Percentiles rank a stretch among this genome's conserved stretches.
Conservation (phyloP, 2,888 invertebrate species). For the Sarcophaga carnaria region DNA sequence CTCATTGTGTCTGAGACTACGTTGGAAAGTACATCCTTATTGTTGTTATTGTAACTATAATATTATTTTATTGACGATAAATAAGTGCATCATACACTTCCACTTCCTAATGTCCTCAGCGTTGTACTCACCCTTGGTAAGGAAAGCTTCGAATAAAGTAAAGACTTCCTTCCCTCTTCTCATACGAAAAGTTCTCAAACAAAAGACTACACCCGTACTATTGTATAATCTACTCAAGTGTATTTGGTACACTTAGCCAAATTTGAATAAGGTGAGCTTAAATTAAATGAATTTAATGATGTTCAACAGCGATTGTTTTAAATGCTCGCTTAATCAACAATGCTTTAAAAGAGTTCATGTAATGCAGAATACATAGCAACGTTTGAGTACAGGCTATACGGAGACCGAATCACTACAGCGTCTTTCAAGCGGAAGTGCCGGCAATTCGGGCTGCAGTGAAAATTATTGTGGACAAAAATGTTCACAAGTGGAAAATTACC, state of each 20-base stretch:
- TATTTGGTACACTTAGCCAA: not conserved
- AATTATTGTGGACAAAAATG: no score
- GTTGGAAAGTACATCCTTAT: constrained; percentile 34
- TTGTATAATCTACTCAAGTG: constrained; percentile 50
- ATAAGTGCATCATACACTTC: constrained; percentile 46
- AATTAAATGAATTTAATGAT: no score
- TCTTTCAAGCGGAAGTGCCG: no score
- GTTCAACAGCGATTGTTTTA: no score
- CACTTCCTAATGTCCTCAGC: not conserved
- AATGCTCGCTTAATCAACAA: no score
- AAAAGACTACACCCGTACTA: constrained; percentile 64
- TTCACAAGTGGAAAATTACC: no score
- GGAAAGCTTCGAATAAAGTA: constrained; percentile 4
- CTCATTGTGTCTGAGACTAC: constrained; percentile 1
- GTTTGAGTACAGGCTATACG: no score
- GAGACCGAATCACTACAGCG: no score
- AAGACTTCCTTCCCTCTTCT: constrained; percentile 66
- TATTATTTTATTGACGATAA: constrained; percentile 61
- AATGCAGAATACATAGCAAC: no score
- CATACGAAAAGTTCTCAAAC: constrained; percentile 75
- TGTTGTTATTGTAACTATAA: constrained; percentile 19
- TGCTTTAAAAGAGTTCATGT: no score
- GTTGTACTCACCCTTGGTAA: not conserved
- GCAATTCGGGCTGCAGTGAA: no score
- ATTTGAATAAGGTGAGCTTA: constrained; percentile 16